These are phyloP conservation scores for Mercenaria mercenaria DNA, from an alignment of 1,140 invertebrate genomes.

Conservation along the genomic window DNA sequence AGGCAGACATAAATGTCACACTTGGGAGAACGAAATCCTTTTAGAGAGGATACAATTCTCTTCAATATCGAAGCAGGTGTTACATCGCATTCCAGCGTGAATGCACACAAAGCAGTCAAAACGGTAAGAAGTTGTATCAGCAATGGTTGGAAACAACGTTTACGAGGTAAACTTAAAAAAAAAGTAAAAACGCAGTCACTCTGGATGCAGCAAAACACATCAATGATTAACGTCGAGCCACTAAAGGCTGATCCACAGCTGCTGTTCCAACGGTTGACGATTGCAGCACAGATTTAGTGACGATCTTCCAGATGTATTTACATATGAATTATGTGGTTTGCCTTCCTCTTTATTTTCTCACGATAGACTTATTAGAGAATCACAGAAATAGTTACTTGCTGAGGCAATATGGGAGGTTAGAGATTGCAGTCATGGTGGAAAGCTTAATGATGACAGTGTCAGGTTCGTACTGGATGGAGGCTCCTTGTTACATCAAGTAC, in stretches of 20 bases:
- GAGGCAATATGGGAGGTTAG: too few relatives aligned
- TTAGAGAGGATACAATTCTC: constrained; percentile 2
- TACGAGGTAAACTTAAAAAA: constrained; percentile 6
- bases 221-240: not conserved
- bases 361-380: too few relatives aligned
- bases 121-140: not conserved
- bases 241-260: not conserved
- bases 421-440: too few relatives aligned
- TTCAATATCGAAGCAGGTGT: constrained; percentile 42
- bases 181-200: not conserved
- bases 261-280: not conserved
- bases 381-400: too few relatives aligned
- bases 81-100: not conserved
- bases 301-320: not conserved
- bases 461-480: too few relatives aligned
- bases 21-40: constrained; percentile 40
- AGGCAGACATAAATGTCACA: not conserved
- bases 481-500: too few relatives aligned
- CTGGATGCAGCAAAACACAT: not conserved
- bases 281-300: not conserved
- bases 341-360: too few relatives aligned
- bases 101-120: not conserved
- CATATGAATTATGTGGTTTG: not conserved
- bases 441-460: too few relatives aligned
- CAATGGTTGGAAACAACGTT: constrained; percentile 24